A percentile compares a stretch with the other conserved stretches of the same genome.
These are phyloP conservation scores for Periophthalmus magnuspinnatus DNA, from an alignment of 2,797 vertebrate species.

Conservation along the genomic window DNA sequence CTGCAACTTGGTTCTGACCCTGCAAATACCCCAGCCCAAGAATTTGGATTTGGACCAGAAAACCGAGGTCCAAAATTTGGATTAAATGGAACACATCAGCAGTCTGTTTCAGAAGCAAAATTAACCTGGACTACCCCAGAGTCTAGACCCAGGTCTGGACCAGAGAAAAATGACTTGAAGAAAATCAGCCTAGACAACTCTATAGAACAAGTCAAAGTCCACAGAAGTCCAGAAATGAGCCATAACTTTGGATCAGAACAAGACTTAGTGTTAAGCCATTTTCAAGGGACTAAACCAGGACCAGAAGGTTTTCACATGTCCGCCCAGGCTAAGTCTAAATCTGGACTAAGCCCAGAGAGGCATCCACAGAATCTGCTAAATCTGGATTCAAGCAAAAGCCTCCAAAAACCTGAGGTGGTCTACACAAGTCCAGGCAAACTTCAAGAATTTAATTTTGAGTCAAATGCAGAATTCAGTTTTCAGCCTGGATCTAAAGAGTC, in stretches of 20 bases:
- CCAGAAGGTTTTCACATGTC: neutral
- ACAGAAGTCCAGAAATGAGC: neutral
- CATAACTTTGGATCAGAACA: neutral
- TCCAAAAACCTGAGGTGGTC: neutral
- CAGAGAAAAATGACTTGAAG: neutral
- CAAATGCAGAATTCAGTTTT: neutral
- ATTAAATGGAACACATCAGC: neutral
- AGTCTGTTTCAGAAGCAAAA: neutral
- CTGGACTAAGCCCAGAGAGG: neutral
- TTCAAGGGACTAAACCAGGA: neutral
- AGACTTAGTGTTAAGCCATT: neutral
- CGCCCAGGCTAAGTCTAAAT: neutral
- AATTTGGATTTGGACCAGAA: conserved; percentile 22
- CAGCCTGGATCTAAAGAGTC: neutral
- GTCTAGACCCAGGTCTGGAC: neutral
- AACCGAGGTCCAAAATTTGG: neutral
- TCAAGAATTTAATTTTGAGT: no score
- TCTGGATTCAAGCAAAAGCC: neutral
- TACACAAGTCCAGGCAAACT: neutral
- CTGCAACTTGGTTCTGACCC: conserved; percentile 20
- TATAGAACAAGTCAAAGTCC: neutral
- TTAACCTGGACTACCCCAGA: neutral
- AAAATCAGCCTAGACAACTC: neutral
- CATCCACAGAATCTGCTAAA: neutral
- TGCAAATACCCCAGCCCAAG: conserved; percentile 31